phyloP scores from a whole-genome alignment of 2,113 vertebrate species.

The Callipepla squamata region DNA sequence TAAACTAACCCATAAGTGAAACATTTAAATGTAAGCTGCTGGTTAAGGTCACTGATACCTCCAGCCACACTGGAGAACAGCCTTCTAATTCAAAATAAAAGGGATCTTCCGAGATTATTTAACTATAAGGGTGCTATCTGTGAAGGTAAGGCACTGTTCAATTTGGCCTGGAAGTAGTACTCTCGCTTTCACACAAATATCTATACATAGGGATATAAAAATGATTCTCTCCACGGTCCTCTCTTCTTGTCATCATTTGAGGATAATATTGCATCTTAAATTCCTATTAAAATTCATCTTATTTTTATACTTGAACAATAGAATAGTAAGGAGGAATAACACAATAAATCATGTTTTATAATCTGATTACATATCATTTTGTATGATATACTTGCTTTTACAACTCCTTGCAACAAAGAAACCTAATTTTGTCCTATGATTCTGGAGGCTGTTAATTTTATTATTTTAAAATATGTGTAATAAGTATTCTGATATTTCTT shows the following conservation, averaged over 20 bases:
- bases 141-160: background rate
- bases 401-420: background rate
- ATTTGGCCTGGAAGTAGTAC: background rate
- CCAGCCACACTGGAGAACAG: background rate
- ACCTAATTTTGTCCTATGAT: background rate
- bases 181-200: background rate
- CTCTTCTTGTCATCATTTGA: background rate
- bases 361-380: background rate
- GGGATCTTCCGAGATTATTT: background rate
- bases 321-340: background rate
- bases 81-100: background rate
- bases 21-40: background rate
- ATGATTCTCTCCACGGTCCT: background rate
- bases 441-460: background rate
- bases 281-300: background rate
- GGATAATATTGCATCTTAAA: background rate
- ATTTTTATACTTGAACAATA: background rate
- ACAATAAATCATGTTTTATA: background rate
- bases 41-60: background rate
- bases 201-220: background rate
- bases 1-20: background rate
- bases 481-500: background rate
- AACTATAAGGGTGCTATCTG: background rate
- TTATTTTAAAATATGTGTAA: background rate
- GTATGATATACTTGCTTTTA: background rate